These are phyloP conservation scores for Cremastinae sp. DNA, from an alignment of 2,888 invertebrate species.

Conservation along the genomic window DNA sequence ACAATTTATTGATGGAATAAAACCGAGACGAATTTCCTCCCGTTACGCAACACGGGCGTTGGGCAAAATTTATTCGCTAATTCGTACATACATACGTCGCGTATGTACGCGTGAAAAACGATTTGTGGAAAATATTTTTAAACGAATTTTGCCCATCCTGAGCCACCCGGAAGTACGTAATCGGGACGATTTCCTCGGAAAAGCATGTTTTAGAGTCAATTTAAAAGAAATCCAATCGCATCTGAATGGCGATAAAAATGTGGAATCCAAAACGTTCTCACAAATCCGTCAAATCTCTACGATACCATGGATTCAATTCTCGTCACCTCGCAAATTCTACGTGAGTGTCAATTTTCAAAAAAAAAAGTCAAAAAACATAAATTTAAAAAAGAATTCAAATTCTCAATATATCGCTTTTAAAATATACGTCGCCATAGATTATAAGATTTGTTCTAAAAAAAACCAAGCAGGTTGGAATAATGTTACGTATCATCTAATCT, in stretches of 20 bases:
- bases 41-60: constrained; percentile 59
- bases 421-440: constrained; percentile 48
- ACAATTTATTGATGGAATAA: constrained; percentile 11
- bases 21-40: constrained; percentile 26
- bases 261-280: constrained; percentile 3
- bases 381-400: constrained; percentile 17
- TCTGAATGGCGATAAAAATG: not conserved
- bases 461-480: constrained; percentile 26
- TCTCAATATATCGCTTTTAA: constrained; percentile 34
- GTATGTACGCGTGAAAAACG: too few relatives aligned
- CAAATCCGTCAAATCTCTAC: constrained; percentile 19
- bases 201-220: constrained; percentile 17
- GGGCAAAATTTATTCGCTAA: constrained; percentile 38
- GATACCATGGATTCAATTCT: constrained; percentile 53
- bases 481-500: constrained; percentile 35
- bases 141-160: constrained; percentile 56
- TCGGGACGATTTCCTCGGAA: constrained; percentile 33
- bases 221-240: not conserved
- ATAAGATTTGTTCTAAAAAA: constrained; percentile 45
- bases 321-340: constrained; percentile 33
- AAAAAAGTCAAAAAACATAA: not conserved
- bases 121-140: not conserved
- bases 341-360: not conserved
- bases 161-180: constrained; percentile 62
- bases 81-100: constrained; percentile 15